These are phyloP conservation scores for Cantharis nigra DNA, from an alignment of 2,888 invertebrate species.

Conservation along the genomic window DNA sequence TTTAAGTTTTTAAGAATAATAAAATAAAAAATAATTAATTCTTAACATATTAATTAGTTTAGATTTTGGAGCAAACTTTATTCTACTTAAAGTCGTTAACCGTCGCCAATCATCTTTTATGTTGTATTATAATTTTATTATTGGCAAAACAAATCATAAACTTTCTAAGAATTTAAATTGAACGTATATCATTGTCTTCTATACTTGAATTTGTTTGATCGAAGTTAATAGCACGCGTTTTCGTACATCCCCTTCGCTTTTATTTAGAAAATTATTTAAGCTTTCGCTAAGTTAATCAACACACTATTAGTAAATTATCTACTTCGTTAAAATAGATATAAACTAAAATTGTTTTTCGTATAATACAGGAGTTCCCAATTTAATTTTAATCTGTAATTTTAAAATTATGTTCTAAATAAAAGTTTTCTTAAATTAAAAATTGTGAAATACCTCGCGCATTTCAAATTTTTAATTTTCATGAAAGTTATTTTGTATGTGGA, in stretches of 20 bases:
- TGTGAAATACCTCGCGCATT: neutral
- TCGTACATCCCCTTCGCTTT: neutral
- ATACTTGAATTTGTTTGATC: neutral
- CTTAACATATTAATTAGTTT: too few species aligned
- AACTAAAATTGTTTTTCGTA: neutral
- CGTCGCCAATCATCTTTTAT: neutral
- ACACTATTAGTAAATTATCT: neutral
- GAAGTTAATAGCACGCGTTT: neutral
- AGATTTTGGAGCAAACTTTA: too few species aligned
- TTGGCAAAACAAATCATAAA: neutral
- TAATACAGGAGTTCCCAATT: neutral
- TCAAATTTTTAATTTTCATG: conserved; percentile 7
- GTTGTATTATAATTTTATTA: neutral
- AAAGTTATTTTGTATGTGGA: conserved; percentile 8
- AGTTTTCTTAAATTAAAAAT: neutral
- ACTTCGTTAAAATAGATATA: neutral
- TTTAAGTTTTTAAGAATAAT: too few species aligned
- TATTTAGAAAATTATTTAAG: neutral
- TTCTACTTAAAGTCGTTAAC: neutral
- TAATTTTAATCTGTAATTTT: neutral
- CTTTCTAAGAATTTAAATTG: neutral
- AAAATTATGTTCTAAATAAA: neutral
- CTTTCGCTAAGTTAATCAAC: neutral
- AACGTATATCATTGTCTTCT: neutral
- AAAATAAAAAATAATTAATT: too few species aligned